phyloP scores from a whole-genome alignment of 2,113 vertebrate genomes.

The Leucoraja erinaceus region DNA sequence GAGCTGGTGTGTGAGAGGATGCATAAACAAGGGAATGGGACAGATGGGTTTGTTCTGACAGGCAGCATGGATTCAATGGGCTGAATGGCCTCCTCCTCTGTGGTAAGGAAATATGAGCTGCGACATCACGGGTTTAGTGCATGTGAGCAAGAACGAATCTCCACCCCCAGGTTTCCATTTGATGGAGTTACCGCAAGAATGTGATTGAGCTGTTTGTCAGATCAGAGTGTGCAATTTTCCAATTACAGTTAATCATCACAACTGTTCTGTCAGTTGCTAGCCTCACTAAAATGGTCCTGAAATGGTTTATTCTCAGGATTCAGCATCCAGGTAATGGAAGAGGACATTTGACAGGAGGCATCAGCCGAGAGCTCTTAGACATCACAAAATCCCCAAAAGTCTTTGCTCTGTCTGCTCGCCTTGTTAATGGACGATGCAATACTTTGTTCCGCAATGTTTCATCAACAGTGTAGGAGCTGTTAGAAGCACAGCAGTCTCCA shows the following conservation, averaged over 20 bases:
- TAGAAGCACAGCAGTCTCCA: background rate
- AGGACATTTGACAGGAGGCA: background rate
- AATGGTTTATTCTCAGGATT: background rate
- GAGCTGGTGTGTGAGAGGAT: too few relatives aligned
- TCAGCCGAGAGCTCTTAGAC: background rate
- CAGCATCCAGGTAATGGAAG: background rate
- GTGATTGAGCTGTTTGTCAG: conserved; percentile 3
- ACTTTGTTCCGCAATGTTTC: background rate
- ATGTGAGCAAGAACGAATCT: too few relatives aligned
- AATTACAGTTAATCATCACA: background rate
- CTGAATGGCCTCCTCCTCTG: too few relatives aligned
- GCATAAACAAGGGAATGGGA: too few relatives aligned
- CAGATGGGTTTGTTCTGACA: too few relatives aligned
- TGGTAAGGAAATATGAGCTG: too few relatives aligned
- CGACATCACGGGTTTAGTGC: too few relatives aligned
- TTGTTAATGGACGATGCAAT: background rate
- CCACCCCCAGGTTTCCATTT: background rate
- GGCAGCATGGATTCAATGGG: too few relatives aligned
- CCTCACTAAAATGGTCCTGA: background rate
- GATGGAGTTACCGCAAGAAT: background rate
- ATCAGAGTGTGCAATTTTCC: background rate
- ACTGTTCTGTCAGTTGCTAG: background rate
- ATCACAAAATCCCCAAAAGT: background rate
- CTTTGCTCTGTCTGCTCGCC: background rate
- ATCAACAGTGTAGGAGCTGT: background rate